Percentiles rank a stretch among this genome's conserved stretches.
These are phyloP conservation scores for Mobula hypostoma DNA, from an alignment of 2,113 vertebrate species.

Conservation along the genomic window DNA sequence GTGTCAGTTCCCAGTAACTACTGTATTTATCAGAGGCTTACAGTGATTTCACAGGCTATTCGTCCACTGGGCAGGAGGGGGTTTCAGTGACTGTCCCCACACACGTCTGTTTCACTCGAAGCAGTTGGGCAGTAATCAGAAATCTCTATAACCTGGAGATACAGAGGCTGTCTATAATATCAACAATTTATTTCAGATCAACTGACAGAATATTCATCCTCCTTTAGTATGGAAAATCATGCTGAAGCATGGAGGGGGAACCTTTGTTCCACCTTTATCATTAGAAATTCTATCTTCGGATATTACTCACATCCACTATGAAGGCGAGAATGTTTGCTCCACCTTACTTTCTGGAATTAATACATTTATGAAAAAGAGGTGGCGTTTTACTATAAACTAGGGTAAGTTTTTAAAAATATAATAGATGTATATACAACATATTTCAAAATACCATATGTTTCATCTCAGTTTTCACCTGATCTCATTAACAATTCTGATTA, in stretches of 20 bases:
- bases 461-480: not conserved
- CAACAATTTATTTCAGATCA: not conserved
- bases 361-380: not conserved
- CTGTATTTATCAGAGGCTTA: not conserved
- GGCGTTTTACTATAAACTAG: not conserved
- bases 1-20: not conserved
- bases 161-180: not conserved
- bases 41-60: not conserved
- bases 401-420: not conserved
- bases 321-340: not conserved
- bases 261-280: not conserved
- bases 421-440: not conserved
- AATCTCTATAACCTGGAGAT: not conserved
- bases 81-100: not conserved
- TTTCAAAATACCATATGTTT: not conserved
- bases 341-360: not conserved
- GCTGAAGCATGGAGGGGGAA: not conserved
- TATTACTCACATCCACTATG: not conserved
- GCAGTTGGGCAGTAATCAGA: not conserved
- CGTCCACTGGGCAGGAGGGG: not conserved
- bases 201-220: not conserved
- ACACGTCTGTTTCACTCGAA: not conserved
- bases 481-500: not conserved
- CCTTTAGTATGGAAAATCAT: not conserved
- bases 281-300: not conserved